phyloP scores from a whole-genome alignment of 2,797 vertebrate genomes.

The Labroides dimidiatus region DNA sequence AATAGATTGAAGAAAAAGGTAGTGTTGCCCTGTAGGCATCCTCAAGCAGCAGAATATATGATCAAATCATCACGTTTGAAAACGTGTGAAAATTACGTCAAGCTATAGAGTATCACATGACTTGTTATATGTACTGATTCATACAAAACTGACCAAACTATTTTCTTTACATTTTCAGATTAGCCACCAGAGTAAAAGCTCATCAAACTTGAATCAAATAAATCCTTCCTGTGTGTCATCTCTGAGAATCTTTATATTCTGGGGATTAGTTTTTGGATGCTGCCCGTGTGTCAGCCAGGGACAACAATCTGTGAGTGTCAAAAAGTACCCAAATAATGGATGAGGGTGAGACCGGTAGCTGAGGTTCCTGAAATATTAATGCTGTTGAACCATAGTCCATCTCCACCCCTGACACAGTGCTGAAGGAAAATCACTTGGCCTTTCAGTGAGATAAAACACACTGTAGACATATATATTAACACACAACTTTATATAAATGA shows the following conservation, averaged over 20 bases:
- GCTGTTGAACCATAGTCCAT: constrained; percentile 74
- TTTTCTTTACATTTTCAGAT: constrained; percentile 24
- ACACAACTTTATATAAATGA: constrained; percentile 49
- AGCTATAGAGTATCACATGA: constrained; percentile 39
- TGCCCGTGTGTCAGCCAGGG: constrained; percentile 56
- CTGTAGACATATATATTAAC: constrained; percentile 48
- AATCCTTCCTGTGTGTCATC: constrained; percentile 11
- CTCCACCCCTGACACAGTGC: constrained; percentile 64
- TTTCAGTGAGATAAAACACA: constrained; percentile 72
- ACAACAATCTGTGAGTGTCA: constrained; percentile 72
- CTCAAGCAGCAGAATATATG: constrained; percentile 68
- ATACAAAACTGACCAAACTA: constrained; percentile 12
- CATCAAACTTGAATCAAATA: constrained; percentile 24
- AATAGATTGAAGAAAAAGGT: constrained; percentile 39
- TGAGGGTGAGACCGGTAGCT: constrained; percentile 65
- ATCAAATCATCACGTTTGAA: constrained; percentile 83
- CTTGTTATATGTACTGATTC: constrained; percentile 11
- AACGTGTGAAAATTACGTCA: constrained; percentile 73
- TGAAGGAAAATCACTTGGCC: constrained; percentile 72
- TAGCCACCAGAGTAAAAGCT: constrained; percentile 23
- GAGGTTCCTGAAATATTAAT: constrained; percentile 81
- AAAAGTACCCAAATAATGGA: constrained; percentile 75
- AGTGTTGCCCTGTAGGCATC: constrained; percentile 41
- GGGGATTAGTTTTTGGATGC: constrained; percentile 54
- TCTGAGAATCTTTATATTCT: constrained; percentile 37